These are phyloP conservation scores for Megaceryle alcyon DNA, from an alignment of 2,797 vertebrate genomes.

Conservation along the genomic window DNA sequence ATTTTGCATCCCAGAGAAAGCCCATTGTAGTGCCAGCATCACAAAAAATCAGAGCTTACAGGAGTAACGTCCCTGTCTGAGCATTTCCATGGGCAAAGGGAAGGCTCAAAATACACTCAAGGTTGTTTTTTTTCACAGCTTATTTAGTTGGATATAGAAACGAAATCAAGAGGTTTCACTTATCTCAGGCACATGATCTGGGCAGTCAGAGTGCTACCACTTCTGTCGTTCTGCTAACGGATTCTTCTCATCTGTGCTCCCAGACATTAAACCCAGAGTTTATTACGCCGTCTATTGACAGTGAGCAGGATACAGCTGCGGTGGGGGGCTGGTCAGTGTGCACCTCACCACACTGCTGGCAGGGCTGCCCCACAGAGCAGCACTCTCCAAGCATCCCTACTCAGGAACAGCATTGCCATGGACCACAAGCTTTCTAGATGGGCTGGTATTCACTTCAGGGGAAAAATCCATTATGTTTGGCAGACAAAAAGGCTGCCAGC, in stretches of 20 bases:
- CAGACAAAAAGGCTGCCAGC: not conserved
- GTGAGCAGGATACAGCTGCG: accelerated
- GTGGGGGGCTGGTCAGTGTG: accelerated
- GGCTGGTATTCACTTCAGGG: not conserved
- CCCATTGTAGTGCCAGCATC: not conserved
- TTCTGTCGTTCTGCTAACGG: not conserved
- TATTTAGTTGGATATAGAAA: not conserved
- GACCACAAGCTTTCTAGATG: accelerated
- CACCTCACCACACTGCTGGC: accelerated
- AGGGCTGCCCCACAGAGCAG: not conserved
- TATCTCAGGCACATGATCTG: not conserved
- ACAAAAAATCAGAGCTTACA: not conserved
- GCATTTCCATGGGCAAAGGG: not conserved
- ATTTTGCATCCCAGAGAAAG: not conserved
- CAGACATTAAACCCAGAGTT: not conserved
- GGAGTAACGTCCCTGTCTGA: not conserved
- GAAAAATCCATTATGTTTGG: accelerated
- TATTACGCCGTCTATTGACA: accelerated
- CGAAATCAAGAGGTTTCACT: not conserved
- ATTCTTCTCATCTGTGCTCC: not conserved
- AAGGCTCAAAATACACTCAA: not conserved
- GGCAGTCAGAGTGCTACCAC: not conserved
- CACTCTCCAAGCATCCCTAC: not conserved
- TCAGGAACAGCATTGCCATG: accelerated
- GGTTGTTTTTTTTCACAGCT: not conserved